phyloP scores from a whole-genome alignment of 2,888 invertebrate genomes.

The Adela reaumurella region DNA sequence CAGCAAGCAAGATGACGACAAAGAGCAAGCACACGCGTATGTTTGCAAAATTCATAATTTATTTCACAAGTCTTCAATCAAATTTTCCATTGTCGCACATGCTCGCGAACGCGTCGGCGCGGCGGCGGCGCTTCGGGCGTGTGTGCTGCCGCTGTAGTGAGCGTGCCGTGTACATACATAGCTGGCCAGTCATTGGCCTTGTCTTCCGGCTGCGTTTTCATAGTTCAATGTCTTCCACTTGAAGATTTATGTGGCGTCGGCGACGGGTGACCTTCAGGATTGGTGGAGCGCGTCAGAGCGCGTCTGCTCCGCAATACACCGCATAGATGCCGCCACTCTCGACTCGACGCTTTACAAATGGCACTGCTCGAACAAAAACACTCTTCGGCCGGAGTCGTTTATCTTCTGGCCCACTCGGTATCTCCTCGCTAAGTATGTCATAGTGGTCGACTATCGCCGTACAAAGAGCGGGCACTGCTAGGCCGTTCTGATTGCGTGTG shows the following conservation, averaged over 20 bases:
- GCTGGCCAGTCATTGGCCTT: slow-evolving; percentile 41
- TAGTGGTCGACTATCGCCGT: too few species aligned
- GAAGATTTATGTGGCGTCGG: not conserved
- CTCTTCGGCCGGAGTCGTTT: too few species aligned
- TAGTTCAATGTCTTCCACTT: slow-evolving; percentile 37
- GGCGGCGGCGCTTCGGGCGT: not conserved
- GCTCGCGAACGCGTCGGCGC: not conserved
- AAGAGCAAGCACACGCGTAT: too few species aligned
- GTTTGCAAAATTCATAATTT: not conserved
- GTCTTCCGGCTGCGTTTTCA: slow-evolving; percentile 38
- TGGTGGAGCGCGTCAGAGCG: not conserved
- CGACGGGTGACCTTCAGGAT: not conserved
- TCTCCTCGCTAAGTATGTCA: too few species aligned
- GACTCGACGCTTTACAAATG: too few species aligned
- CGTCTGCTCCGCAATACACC: not conserved
- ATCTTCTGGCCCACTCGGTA: too few species aligned
- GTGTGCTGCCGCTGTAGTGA: not conserved
- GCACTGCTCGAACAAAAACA: too few species aligned
- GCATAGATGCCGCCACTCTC: not conserved
- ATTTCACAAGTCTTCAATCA: not conserved
- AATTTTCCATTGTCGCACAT: not conserved
- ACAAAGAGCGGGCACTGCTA: too few species aligned
- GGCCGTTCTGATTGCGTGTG: too few species aligned
- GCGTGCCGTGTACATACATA: too few species aligned
- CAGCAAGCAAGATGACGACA: too few species aligned